These are phyloP conservation scores for Harpagoxenus sublaevis DNA, from an alignment of 2,888 invertebrate genomes.

Conservation along the genomic window DNA sequence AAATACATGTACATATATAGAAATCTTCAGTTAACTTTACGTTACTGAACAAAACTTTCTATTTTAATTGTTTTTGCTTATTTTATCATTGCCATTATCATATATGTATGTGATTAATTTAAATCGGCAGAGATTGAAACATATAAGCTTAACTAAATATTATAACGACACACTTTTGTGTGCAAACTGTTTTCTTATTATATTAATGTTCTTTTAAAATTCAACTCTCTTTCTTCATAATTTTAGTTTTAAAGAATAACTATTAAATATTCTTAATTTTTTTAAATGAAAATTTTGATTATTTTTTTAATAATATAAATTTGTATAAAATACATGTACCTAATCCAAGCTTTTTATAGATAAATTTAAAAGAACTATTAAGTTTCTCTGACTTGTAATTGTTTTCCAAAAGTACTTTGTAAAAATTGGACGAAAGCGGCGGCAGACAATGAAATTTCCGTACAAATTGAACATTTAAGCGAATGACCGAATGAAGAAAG, in stretches of 20 bases:
- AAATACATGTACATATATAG: background rate
- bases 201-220: too few species aligned
- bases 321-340: background rate
- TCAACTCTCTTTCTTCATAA: background rate
- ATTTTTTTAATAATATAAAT: background rate
- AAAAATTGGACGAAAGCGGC: constrained; percentile 31
- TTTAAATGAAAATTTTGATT: background rate
- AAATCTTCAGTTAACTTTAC: background rate
- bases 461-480: constrained; percentile 46
- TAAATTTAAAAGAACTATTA: background rate
- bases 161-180: background rate
- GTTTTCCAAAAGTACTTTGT: constrained; percentile 13
- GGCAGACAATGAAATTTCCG: constrained; percentile 36
- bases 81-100: background rate
- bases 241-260: too few species aligned
- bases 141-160: too few species aligned
- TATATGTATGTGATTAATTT: background rate
- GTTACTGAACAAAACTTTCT: background rate
- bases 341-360: background rate
- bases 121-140: background rate
- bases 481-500: constrained; percentile 6
- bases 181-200: too few species aligned
- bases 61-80: background rate
- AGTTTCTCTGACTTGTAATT: background rate
- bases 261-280: too few species aligned